Conservation (phyloP, 2,113 vertebrate species). For the Platichthys stellatus region DNA sequence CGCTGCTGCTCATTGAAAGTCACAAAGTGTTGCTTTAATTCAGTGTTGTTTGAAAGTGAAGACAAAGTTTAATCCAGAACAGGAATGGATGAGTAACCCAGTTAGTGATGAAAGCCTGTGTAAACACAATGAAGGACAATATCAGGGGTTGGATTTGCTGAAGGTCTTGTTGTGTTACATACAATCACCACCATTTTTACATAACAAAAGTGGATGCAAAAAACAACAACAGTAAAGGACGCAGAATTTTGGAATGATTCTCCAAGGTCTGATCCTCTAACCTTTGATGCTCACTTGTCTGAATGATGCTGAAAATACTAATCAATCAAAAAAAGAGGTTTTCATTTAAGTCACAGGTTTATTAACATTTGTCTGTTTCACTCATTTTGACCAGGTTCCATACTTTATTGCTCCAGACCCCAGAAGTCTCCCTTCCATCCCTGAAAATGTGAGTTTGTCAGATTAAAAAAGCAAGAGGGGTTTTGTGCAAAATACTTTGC, state of each 20-base stretch:
- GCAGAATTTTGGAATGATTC: slow-evolving; percentile 51
- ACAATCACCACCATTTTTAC: too few relatives aligned
- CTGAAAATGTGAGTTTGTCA: slow-evolving; percentile 88
- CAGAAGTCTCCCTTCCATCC: slow-evolving; percentile 87
- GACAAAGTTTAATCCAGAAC: too few relatives aligned
- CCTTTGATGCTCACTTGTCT: background rate
- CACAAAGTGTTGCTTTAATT: too few relatives aligned
- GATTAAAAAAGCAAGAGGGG: background rate
- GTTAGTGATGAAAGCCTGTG: too few relatives aligned
- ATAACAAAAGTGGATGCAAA: background rate
- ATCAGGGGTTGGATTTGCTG: background rate
- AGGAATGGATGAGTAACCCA: too few relatives aligned
- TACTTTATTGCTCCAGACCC: slow-evolving; percentile 89
- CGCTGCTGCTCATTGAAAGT: too few relatives aligned
- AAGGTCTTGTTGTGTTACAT: background rate
- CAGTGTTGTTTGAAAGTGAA: too few relatives aligned
- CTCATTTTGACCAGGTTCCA: slow-evolving; percentile 78
- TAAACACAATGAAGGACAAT: too few relatives aligned
- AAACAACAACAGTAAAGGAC: background rate
- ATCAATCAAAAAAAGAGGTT: background rate
- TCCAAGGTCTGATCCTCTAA: slow-evolving; percentile 2
- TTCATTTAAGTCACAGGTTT: background rate
- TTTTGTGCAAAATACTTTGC: background rate
- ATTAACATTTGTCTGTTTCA: background rate
- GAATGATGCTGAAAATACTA: slow-evolving; percentile 4